Evolutionary conservation across 2,888 invertebrate genomes (phyloP).

Genomic region (Lydus trimaculatus): DNA sequence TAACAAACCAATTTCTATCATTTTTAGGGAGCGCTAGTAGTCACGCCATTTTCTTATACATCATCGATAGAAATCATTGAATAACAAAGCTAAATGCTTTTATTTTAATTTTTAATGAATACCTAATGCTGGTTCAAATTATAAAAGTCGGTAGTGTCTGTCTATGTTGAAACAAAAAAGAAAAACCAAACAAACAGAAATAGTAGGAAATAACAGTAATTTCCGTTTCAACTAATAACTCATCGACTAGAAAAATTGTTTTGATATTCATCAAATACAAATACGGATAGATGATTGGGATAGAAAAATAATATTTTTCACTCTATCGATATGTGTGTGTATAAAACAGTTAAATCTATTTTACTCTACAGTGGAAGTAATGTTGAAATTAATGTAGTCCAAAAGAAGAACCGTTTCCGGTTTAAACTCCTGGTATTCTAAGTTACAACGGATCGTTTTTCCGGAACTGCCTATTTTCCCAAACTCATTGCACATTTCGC

Average conservation of each 20-base stretch:
- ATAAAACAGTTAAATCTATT: background rate
- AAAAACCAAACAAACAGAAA: background rate
- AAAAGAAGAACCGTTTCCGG: constrained; percentile 34
- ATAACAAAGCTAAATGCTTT: background rate
- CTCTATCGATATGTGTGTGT: background rate
- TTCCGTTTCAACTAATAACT: background rate
- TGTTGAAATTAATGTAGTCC: constrained; percentile 43
- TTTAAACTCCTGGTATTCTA: constrained; percentile 37
- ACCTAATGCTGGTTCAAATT: background rate
- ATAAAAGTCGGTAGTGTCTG: background rate
- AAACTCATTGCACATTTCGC: constrained; percentile 30
- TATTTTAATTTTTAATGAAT: background rate
- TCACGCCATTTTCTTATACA: constrained; percentile 1
- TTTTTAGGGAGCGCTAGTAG: background rate
- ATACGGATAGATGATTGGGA: background rate
- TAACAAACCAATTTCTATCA: background rate
- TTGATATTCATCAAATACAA: background rate
- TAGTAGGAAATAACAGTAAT: background rate
- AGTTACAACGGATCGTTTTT: constrained; percentile 29
- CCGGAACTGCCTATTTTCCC: constrained; percentile 2
- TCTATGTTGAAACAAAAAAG: no score
- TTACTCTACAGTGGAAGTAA: background rate
- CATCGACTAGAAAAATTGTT: constrained; percentile 1
- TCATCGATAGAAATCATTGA: background rate
- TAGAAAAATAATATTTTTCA: no score